Conservation (phyloP, 2,888 invertebrate genomes). For the Agonum fuliginosum region DNA sequence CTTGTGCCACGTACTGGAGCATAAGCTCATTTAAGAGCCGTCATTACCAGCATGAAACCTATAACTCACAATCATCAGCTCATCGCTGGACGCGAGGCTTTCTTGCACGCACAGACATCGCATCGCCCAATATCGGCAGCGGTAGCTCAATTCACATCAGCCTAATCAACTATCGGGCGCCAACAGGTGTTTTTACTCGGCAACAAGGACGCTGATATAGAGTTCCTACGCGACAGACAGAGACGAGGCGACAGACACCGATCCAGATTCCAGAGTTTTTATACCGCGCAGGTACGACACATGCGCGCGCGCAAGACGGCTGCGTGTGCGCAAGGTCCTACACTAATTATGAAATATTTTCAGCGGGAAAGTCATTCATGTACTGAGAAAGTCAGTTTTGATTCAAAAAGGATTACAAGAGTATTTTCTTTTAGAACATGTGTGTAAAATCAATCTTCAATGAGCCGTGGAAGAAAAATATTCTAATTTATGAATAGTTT, state of each 20-base stretch:
- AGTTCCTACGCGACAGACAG: neutral
- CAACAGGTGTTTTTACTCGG: constrained; percentile 64
- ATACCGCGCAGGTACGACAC: constrained; percentile 63
- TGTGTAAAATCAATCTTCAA: no score
- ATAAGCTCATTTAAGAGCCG: constrained; percentile 52
- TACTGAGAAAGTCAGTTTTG: constrained; percentile 38
- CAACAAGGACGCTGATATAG: constrained; percentile 22
- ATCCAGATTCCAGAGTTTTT: constrained; percentile 70
- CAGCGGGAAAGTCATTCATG: constrained; percentile 53
- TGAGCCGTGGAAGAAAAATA: no score
- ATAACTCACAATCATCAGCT: constrained; percentile 50
- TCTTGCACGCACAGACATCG: constrained; percentile 49
- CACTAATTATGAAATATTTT: constrained; percentile 59
- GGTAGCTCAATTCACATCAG: constrained; percentile 68
- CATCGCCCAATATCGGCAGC: constrained; percentile 62
- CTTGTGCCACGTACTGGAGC: neutral
- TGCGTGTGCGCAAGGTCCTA: constrained; percentile 20
- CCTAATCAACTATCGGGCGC: constrained; percentile 68
- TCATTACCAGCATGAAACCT: constrained; percentile 51
- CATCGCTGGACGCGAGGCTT: constrained; percentile 28
- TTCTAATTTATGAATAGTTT: no score
- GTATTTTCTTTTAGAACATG: neutral
- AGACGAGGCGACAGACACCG: constrained; percentile 62
- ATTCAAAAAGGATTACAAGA: constrained; percentile 18
- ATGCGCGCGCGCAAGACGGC: constrained; percentile 20